Percentiles rank a stretch among this genome's conserved stretches.
Evolutionary conservation across 2,113 vertebrate genomes (phyloP).

Genomic region (Piliocolobus tephrosceles): DNA sequence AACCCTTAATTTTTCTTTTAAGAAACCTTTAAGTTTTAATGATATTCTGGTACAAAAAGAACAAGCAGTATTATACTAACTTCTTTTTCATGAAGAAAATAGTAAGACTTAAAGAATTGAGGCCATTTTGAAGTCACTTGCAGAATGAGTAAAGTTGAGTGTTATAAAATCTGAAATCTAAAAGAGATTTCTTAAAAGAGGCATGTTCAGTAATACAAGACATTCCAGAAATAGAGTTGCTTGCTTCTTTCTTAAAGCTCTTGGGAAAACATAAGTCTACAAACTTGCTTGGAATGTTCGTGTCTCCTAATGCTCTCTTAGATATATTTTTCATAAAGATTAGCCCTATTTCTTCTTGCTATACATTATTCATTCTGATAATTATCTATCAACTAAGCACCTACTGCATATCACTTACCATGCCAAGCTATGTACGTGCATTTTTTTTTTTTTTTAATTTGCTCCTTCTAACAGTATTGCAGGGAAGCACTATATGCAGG

Average conservation of each 20-base stretch:
- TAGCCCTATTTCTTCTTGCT: constrained; percentile 14
- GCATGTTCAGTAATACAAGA: background rate
- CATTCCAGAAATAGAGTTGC: background rate
- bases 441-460: background rate
- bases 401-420: background rate
- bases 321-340: background rate
- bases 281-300: background rate
- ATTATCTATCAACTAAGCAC: background rate
- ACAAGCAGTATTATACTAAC: background rate
- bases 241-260: background rate
- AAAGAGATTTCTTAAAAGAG: background rate
- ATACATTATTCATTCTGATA: background rate
- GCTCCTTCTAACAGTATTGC: background rate
- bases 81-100: background rate
- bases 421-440: background rate
- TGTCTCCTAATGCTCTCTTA: background rate
- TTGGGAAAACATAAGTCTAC: background rate
- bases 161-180: constrained; percentile 19
- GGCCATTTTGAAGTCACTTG: constrained; percentile 2
- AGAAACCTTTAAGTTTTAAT: background rate
- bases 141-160: background rate
- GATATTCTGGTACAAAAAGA: background rate
- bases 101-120: background rate
- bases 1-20: background rate
- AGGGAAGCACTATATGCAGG: background rate